Base-by-base conservation (phyloP, 2,113 vertebrate species). In the Scatophagus argus region DNA sequence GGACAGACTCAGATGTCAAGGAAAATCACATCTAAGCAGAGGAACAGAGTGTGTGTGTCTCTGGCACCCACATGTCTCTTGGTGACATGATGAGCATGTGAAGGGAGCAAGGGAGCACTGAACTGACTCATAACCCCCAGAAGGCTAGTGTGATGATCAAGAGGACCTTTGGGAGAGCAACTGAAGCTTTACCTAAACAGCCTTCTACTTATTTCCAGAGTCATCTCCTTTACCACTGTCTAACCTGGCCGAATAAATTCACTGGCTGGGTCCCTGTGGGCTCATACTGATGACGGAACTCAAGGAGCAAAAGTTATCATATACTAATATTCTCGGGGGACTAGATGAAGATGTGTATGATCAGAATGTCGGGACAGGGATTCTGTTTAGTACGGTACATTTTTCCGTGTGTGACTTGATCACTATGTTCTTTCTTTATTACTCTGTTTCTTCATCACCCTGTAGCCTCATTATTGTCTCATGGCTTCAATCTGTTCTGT, bases 171-270 rank as follows among this genome's bases (percentile, higher is more conserved):
- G 85, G 76, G 87, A 80, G 63, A 76, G 58, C 52, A 58, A 58
- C 29, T 63, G 60, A 83, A 69, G 79, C 67, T 86, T 77, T 77
- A 68, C 60, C 78, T 69, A 85, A 91, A 89, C 74, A 85, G 46
- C 47, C 74, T 16, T 74, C 73, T 43, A 32, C 74, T 87, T 55
- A 77, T 83, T 86, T 46, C 54, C 66, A 64, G 68, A 84, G 56
- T 75, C 80, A 64, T 87, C 83, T 78, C 54, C 77, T 58, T 67
- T 59, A 81, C 65, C 79, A 75, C 67, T 83, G 63, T 44, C 74
- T 74, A 86, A 77, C 84, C 52, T 54, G 59, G 83, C 65, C 52
- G 59, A 74, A 90, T 85, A 86, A 88, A 89, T 91, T 70, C 58
- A n/a, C 36, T 2, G 25, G 54, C 49, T 32, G 0, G 19, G 36